Evolutionary conservation across 2,113 vertebrate genomes (phyloP), one percentile per base, ranked within the genome.

Genomic region (Accipiter virgatus): DNA sequence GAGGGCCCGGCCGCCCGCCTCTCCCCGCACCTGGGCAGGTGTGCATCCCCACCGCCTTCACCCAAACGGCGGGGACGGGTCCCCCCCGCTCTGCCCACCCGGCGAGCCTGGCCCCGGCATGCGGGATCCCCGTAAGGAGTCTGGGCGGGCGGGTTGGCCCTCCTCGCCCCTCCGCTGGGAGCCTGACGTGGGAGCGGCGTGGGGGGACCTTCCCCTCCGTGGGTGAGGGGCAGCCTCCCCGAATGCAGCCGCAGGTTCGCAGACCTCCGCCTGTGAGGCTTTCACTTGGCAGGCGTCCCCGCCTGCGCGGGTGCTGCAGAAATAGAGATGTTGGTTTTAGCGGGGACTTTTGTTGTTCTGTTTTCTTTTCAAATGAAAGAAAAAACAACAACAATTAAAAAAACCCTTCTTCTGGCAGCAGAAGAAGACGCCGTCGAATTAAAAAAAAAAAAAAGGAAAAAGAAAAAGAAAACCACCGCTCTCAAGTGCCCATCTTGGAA

Each of bases 341-440:
- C 43, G 42, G 61, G 32, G 77, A 89, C 52, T 79, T 79, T 1
- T 22, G 80, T 89, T 96, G 89, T 78, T 96, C 81, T 92, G 90
- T 96, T 97, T 97, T 94, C 65, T 95, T 97, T 97, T 65, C 88
- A 27, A 95, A 86, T 86, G 50, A 92, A 95, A 92, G 55, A 52
- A 75, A 80, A 89, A 78, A 70, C 48, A 83, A 55, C 63, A 86
- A 80, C 71, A 97, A 81, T 83, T 70, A 13, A 45, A 93, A 53
- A 38, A 50, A 15, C 5, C 7, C 29, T 81, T 87, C 45, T 73
- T 73, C 80, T 95, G 92, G 89, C 93, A 91, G 80, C 38, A 65
- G 75, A 65, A 79, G 66, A 88, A 63, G 79, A 83, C 38, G 50
- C 90, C 82, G 53, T 67, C 26, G 38, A 78, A 81, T 90, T 50